Percentiles rank a stretch among this genome's conserved stretches.
Evolutionary conservation across 2,797 vertebrate species (phyloP).

Genomic region (Loris lydekkerianus): DNA sequence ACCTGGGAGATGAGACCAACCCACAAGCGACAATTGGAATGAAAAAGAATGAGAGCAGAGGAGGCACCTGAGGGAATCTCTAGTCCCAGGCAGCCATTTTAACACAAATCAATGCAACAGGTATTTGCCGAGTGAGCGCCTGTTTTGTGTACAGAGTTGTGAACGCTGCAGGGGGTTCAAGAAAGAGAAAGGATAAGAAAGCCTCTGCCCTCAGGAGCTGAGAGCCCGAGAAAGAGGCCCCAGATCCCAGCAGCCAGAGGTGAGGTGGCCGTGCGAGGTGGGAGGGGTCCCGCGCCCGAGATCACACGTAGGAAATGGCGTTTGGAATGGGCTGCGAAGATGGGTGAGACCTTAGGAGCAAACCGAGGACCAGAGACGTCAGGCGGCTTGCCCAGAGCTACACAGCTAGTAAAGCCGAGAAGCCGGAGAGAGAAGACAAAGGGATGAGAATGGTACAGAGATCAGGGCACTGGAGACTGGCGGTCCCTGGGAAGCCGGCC

Average conservation of each 20-base stretch:
- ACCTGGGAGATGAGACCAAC: slow-evolving; percentile 28
- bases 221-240: not conserved
- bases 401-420: not conserved
- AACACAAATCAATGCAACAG: slow-evolving; percentile 57
- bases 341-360: not conserved
- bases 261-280: accelerated
- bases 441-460: not conserved
- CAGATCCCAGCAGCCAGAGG: not conserved
- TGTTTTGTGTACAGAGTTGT: not conserved
- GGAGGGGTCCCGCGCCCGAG: not conserved
- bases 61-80: slow-evolving; percentile 37
- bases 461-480: accelerated
- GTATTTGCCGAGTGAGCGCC: not conserved
- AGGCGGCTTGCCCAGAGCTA: not conserved
- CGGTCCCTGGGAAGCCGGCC: not conserved
- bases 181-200: not conserved
- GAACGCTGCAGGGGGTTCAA: not conserved
- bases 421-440: not conserved
- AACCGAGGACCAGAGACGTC: not conserved
- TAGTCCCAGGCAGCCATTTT: slow-evolving; percentile 55
- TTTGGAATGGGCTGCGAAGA: not conserved
- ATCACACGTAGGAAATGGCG: not conserved
- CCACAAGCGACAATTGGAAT: slow-evolving; percentile 36
- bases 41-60: not conserved
- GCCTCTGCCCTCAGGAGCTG: not conserved